phyloP scores from a whole-genome alignment of 2,888 invertebrate species.

The Pilophorus perplexus region DNA sequence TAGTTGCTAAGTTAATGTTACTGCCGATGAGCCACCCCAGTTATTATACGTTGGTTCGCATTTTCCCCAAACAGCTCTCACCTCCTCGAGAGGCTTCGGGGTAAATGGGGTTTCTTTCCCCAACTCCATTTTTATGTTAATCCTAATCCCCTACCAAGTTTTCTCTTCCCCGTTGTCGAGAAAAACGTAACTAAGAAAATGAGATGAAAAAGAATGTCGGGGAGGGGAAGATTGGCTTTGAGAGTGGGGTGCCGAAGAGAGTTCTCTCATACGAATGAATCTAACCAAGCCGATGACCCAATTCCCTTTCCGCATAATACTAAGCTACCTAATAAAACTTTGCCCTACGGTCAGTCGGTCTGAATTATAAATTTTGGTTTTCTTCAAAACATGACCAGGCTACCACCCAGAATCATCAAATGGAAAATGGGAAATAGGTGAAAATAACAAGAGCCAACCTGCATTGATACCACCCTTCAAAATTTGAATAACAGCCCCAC shows the following conservation, averaged over 20 bases:
- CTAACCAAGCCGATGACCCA: neutral
- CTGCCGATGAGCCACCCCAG: neutral
- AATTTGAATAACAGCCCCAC: too few species aligned
- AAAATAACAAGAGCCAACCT: too few species aligned
- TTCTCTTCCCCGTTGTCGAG: slow-evolving; percentile 2
- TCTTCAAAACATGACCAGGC: too few species aligned
- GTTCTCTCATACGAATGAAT: slow-evolving; percentile 15
- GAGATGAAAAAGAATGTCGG: slow-evolving; percentile 8
- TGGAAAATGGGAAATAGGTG: too few species aligned
- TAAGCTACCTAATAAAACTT: neutral
- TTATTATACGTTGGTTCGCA: slow-evolving; percentile 1
- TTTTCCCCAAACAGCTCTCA: slow-evolving; percentile 3
- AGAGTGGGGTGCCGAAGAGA: neutral
- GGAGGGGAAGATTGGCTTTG: neutral
- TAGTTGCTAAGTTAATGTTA: neutral
- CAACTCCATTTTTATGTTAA: slow-evolving; percentile 38
- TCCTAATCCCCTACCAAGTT: slow-evolving; percentile 28
- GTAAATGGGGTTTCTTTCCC: slow-evolving; percentile 23
- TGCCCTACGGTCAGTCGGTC: neutral
- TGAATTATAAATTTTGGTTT: too few species aligned
- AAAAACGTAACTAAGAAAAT: slow-evolving; percentile 25
- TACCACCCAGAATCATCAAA: too few species aligned
- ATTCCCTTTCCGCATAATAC: neutral
- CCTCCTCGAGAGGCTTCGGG: slow-evolving; percentile 1
- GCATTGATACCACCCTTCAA: too few species aligned